These are phyloP conservation scores for Eupsittula cactorum DNA, from an alignment of 2,113 vertebrate genomes.

Conservation along the genomic window DNA sequence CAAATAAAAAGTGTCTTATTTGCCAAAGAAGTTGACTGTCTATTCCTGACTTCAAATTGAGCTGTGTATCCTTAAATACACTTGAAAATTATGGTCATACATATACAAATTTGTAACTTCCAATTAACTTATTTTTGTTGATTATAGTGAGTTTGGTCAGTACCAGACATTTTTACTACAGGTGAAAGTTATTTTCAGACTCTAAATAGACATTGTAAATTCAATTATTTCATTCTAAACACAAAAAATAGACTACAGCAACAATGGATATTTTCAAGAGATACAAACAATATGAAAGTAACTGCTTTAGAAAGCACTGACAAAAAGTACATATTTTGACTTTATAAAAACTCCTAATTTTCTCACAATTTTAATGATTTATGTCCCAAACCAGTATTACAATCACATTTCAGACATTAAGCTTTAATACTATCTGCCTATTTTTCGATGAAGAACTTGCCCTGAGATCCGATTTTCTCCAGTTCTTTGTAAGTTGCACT, in stretches of 20 bases:
- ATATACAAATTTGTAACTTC: not conserved
- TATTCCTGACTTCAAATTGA: not conserved
- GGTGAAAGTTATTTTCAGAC: not conserved
- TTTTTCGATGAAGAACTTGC: constrained; percentile 78
- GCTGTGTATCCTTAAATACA: not conserved
- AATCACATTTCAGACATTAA: not conserved
- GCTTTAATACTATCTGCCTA: constrained; percentile 13
- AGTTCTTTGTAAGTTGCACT: constrained; percentile 80
- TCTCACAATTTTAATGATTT: not conserved
- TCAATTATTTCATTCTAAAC: not conserved
- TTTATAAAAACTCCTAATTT: constrained; percentile 6
- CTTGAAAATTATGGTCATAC: not conserved
- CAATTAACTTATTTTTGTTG: not conserved
- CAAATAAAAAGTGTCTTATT: not conserved
- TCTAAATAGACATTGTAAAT: not conserved
- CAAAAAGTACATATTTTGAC: not conserved
- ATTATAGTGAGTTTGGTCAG: not conserved
- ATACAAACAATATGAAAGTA: not conserved
- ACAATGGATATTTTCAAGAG: not conserved
- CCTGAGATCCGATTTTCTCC: constrained; percentile 84
- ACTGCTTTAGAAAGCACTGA: not conserved
- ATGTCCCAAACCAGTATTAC: constrained; percentile 16
- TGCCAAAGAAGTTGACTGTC: not conserved
- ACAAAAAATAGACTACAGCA: not conserved
- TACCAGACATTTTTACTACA: not conserved